Evolutionary conservation across 2,797 vertebrate species (phyloP).

Genomic region (Chaetophractus vellerosus): DNA sequence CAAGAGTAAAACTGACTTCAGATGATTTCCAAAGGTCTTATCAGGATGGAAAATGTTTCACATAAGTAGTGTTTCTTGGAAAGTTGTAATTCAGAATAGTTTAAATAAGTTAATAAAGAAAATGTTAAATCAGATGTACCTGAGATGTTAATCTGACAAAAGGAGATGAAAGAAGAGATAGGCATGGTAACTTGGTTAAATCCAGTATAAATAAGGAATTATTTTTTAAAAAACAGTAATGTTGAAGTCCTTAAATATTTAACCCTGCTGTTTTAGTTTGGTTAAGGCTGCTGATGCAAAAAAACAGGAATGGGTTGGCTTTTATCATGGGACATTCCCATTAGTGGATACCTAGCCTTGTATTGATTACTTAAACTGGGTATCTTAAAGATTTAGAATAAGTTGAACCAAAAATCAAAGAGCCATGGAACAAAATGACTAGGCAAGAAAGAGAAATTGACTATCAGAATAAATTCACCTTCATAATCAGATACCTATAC

Average conservation of each 20-base stretch:
- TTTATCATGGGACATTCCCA: no score
- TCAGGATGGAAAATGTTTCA: neutral
- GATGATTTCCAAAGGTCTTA: neutral
- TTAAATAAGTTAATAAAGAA: slow-evolving; percentile 34
- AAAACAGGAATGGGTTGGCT: no score
- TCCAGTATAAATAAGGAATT: neutral
- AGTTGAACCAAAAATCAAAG: no score
- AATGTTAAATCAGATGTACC: neutral
- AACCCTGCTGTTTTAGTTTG: slow-evolving; percentile 11
- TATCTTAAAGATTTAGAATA: no score
- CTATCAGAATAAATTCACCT: no score
- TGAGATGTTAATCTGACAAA: neutral
- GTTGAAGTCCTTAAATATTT: neutral
- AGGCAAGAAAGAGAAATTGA: no score
- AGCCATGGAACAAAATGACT: no score
- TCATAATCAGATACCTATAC: no score
- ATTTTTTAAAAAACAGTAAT: neutral
- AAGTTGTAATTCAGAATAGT: neutral
- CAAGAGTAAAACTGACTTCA: neutral
- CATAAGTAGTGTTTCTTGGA: neutral
- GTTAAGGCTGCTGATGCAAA: no score
- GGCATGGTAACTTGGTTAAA: neutral
- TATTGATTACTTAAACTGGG: no score
- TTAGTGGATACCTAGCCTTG: no score
- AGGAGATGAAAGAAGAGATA: neutral